Base-by-base conservation (phyloP, 1,140 invertebrate species). In the Adelges cooleyi region DNA sequence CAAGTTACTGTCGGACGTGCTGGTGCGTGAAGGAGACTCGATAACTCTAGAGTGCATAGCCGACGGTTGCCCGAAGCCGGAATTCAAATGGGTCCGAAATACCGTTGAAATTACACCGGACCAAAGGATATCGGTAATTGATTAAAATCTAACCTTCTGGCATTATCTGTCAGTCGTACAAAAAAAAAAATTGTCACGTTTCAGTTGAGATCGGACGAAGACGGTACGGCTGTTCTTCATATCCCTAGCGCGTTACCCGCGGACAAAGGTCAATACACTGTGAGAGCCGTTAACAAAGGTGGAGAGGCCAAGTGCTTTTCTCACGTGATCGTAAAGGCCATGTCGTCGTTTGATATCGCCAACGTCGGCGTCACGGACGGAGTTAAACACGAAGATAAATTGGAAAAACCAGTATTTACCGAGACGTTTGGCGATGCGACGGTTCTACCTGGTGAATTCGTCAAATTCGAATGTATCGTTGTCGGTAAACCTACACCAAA, bases 271-370 rank as follows among this genome's bases (percentile, higher is more conserved):
- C 84, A 87, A 56, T 90, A 89, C 71, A 85, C 84, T 0, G 84
- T 84, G 0, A 85, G 86, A 71, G 87, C 87, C 0, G 78, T 76
- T 1, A 90, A 89, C 73, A 70, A 75, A 18, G 76, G 79, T 20
- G 88, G 88, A n/a, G 86, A 89, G 69, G 86, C 85, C 1, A 88
- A 89, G 71, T 87, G 86, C 69, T 87, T 89, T 67, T 85, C 86
- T 0, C 84, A 87, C 68, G 71, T 91, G 3, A 87, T 86, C 44
- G 84, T 89, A 0, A 85, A 85, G 73, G 77, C 80, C 0, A 62
- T 69, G 56, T 62, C 67, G 22, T 69, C 68, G 1, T 65, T 67
- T 36, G 68, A 70, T 10, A 38, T 54, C 0, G 29, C 48, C n/a
- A 17, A 36, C 22, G 20, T 50, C 11, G 13, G 38, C 42, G 6